Evolutionary conservation across 2,888 invertebrate species (phyloP).

Genomic region (Leucophenga montana): DNA sequence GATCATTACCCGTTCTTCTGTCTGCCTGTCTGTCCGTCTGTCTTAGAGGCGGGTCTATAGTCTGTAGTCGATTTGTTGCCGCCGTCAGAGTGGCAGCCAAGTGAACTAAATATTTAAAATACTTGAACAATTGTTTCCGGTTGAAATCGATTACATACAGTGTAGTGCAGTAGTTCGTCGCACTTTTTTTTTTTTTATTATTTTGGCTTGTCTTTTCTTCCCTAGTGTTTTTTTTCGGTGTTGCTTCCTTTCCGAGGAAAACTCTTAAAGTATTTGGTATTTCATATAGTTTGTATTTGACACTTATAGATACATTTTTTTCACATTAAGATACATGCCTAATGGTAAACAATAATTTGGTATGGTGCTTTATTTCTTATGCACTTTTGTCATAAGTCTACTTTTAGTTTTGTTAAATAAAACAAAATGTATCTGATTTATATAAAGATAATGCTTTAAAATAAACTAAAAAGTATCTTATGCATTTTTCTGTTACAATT

Average conservation of each 20-base stretch:
- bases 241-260: not conserved
- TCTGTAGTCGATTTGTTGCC: slow-evolving; percentile 2
- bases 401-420: too few species aligned
- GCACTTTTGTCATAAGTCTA: too few species aligned
- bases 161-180: slow-evolving; percentile 49
- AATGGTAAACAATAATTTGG: too few species aligned
- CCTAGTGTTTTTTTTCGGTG: not conserved
- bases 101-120: slow-evolving; percentile 68
- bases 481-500: too few species aligned
- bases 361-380: too few species aligned
- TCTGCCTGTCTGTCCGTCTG: slow-evolving; percentile 37
- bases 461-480: too few species aligned
- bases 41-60: slow-evolving; percentile 27
- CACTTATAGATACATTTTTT: too few species aligned
- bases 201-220: not conserved
- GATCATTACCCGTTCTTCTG: slow-evolving; percentile 19
- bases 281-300: too few species aligned
- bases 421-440: too few species aligned
- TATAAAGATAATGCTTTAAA: too few species aligned
- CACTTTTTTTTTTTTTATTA: slow-evolving; percentile 21
- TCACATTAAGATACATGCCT: too few species aligned
- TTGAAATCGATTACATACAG: slow-evolving; percentile 65
- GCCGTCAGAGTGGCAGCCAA: slow-evolving; percentile 19
- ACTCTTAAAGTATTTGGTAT: too few species aligned
- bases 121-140: slow-evolving; percentile 66